Conservation (phyloP, 2,797 vertebrate species). For the Arnoldichthys spilopterus region DNA sequence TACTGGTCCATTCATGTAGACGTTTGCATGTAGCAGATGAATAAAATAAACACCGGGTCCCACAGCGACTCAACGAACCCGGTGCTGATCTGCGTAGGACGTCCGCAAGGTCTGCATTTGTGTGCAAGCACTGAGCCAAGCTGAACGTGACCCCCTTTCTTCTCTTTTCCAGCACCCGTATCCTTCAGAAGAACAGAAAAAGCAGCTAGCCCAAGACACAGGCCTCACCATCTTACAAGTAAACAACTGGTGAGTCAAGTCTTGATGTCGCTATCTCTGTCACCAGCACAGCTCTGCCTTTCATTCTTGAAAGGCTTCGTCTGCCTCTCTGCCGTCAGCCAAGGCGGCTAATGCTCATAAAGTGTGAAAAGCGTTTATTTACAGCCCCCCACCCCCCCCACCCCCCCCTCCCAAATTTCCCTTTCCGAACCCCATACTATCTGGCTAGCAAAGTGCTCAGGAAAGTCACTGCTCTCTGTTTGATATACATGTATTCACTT, state of each 20-base stretch:
- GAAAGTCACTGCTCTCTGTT: constrained; percentile 72
- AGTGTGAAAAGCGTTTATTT: constrained; percentile 78
- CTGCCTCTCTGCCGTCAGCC: constrained; percentile 63
- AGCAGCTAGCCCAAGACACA: constrained; percentile 99
- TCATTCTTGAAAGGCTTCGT: constrained; percentile 71
- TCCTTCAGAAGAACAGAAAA: constrained; percentile 99
- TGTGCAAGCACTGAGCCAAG: neutral
- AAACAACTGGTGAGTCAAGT: constrained; percentile 98
- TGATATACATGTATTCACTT: constrained; percentile 80
- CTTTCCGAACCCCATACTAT: constrained; percentile 58
- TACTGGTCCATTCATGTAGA: too few relatives aligned
- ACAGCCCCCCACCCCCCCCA: constrained; percentile 51
- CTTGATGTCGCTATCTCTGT: constrained; percentile 65
- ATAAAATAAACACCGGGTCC: too few relatives aligned
- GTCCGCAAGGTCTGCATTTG: constrained; percentile 17
- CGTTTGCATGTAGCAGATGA: too few relatives aligned
- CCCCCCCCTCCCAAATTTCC: constrained; percentile 45
- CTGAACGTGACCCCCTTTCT: constrained; percentile 12
- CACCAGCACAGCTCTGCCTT: constrained; percentile 69
- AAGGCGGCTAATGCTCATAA: constrained; percentile 67
- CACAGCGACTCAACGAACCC: neutral
- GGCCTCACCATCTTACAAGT: constrained; percentile 99
- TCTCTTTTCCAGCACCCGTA: constrained; percentile 90
- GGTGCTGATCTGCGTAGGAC: neutral
- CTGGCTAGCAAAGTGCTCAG: constrained; percentile 68